Base-by-base conservation (phyloP, 2,113 vertebrate genomes). In the Muntiacus reevesi region DNA sequence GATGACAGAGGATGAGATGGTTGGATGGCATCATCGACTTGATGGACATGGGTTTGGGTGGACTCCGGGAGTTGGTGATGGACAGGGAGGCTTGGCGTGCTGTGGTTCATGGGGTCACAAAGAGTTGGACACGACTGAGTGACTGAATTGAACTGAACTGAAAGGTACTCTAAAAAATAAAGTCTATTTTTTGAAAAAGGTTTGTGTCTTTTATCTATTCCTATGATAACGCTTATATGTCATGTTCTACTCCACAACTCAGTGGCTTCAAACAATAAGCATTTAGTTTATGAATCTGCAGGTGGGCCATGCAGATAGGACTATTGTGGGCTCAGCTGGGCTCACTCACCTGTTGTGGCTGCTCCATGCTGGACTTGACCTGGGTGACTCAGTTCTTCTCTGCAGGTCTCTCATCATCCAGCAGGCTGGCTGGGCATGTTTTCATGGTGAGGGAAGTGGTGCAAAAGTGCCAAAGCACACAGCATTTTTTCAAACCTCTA, bases 51-150 rank as follows among this genome's bases (percentile, higher is more conserved):
- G n/a, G 62, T 64, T n/a, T 64, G 62, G n/a, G 33, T n/a, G 16
- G 16, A n/a, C 33, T 64, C 33, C 0, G 2, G 33, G 62, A n/a
- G 62, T 19, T 67, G 62, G 16, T 19, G 62, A 67, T 19, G 62
- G 33, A 67, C 62, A 67, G 16, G 62, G 33, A 67, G 33, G 62
- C 16, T 7, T n/a, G 64, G 15, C 33, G 0, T 67, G 33, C 62
- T 67, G 62, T 2, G 4, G 33, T 64, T 64, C 62, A 64, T 64
- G 62, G 30, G 30, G 62, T n/a, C 1, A 0, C 62, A n/a, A 33
- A 64, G 7, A 67, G 8, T 21, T 17, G 9, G 33, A 36, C 33
- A 67, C 0, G 1, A 67, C 64, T 67, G 33, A 67, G 64, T 0
- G 4, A 36, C 64, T 67, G 17, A 36, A 67, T n/a, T 67, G 11